Evolutionary conservation across 53 echinoderm and acorn worm genomes (phyloP).

Genomic region (Holothuria leucospilota): DNA sequence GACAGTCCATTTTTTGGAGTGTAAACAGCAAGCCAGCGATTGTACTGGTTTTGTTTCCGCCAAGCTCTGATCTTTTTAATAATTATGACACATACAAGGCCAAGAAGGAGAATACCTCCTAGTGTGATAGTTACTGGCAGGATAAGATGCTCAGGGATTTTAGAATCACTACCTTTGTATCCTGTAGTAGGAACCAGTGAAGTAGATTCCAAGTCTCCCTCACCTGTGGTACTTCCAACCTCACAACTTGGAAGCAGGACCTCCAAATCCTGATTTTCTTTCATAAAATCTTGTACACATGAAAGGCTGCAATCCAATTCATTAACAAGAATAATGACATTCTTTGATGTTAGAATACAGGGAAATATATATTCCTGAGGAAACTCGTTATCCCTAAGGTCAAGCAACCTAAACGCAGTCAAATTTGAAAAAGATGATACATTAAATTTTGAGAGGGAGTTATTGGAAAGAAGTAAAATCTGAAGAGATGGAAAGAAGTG

Average conservation of each 20-base stretch:
- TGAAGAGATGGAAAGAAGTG: background rate
- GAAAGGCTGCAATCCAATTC: background rate
- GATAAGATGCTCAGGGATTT: too few species aligned
- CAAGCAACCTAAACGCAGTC: background rate
- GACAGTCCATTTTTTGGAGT: background rate
- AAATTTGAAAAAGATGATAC: background rate
- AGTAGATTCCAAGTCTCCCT: too few species aligned
- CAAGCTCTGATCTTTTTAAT: too few species aligned
- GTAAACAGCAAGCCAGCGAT: conserved; percentile 11
- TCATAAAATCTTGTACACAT: background rate
- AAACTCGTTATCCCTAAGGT: background rate
- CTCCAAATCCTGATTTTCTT: too few species aligned
- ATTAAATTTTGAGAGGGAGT: background rate
- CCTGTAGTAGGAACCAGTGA: too few species aligned
- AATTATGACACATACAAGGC: too few species aligned
- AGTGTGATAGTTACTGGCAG: too few species aligned
- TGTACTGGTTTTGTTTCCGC: background rate
- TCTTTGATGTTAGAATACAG: background rate
- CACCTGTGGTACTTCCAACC: too few species aligned
- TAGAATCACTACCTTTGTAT: too few species aligned
- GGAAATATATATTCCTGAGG: background rate
- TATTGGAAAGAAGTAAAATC: background rate
- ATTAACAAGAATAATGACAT: background rate
- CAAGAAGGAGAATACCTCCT: too few species aligned
- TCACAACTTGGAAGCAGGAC: too few species aligned